phyloP scores from a whole-genome alignment of 2,113 vertebrate species.

The Gymnorhina tibicen region DNA sequence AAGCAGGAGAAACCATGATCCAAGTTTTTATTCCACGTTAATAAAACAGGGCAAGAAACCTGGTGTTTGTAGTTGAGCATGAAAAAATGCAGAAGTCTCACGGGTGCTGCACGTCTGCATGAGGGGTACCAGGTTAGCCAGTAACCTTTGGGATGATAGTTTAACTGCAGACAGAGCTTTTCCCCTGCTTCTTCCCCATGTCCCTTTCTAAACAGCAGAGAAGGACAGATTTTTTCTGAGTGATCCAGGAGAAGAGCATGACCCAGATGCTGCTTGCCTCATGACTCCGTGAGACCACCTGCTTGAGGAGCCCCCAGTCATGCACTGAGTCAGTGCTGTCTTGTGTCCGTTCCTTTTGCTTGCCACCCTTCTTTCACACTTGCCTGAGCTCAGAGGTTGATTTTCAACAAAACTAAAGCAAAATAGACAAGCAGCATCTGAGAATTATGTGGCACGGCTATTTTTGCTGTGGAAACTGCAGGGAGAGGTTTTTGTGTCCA shows the following conservation, averaged over 20 bases:
- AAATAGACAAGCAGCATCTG: not conserved
- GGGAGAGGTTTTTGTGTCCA: constrained; percentile 7
- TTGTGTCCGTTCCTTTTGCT: not conserved
- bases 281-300: not conserved
- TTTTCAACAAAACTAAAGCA: not conserved
- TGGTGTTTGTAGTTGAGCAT: not conserved
- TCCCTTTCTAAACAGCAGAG: not conserved
- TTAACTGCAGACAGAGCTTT: not conserved
- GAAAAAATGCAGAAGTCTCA: not conserved
- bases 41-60: not conserved
- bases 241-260: not conserved
- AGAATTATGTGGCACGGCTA: not conserved
- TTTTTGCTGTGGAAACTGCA: not conserved
- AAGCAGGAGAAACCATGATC: not conserved
- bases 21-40: not conserved
- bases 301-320: not conserved
- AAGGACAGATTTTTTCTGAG: not conserved
- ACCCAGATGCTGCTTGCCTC: not conserved
- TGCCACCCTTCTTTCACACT: not conserved
- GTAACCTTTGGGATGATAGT: not conserved
- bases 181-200: not conserved
- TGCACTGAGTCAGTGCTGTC: not conserved
- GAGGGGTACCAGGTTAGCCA: not conserved
- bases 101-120: not conserved
- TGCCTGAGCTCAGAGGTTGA: not conserved